phyloP scores from a whole-genome alignment of 2,888 invertebrate species.

The Ashinkailepas kermadecensis region DNA sequence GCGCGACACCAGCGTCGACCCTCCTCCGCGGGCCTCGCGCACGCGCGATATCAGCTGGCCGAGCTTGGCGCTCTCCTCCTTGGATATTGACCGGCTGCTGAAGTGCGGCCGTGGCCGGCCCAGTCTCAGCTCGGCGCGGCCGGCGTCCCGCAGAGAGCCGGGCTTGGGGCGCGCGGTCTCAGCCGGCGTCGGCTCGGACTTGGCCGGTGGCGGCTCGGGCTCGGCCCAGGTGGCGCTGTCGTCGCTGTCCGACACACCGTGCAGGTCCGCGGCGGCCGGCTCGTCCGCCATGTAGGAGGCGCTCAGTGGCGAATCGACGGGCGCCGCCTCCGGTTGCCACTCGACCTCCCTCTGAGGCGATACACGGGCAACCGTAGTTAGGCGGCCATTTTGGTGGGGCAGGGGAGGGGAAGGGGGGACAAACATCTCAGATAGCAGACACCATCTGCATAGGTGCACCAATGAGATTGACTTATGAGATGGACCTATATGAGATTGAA shows the following conservation, averaged over 20 bases:
- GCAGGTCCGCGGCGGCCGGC: not conserved
- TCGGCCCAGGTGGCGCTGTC: conserved; percentile 36
- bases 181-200: conserved; percentile 30
- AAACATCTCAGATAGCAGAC: too few relatives aligned
- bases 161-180: conserved; percentile 34
- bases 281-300: not conserved
- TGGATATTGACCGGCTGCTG: conserved; percentile 17
- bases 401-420: too few relatives aligned
- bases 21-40: not conserved
- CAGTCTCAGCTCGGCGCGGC: conserved; percentile 35
- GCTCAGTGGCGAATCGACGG: not conserved
- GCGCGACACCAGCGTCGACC: conserved; percentile 3
- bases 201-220: conserved; percentile 27
- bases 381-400: too few relatives aligned
- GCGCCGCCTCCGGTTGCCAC: not conserved
- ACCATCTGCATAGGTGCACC: too few relatives aligned
- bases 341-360: too few relatives aligned
- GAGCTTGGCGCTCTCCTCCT: conserved; percentile 23
- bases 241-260: not conserved
- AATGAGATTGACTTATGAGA: too few relatives aligned
- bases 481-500: too few relatives aligned
- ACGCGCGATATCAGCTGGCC: conserved; percentile 21
- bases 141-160: conserved; percentile 34
- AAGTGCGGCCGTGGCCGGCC: not conserved
- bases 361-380: too few relatives aligned